Percentiles rank a stretch among this genome's conserved stretches.
phyloP scores from a whole-genome alignment of 2,888 invertebrate species.

The Thymelicus sylvestris region DNA sequence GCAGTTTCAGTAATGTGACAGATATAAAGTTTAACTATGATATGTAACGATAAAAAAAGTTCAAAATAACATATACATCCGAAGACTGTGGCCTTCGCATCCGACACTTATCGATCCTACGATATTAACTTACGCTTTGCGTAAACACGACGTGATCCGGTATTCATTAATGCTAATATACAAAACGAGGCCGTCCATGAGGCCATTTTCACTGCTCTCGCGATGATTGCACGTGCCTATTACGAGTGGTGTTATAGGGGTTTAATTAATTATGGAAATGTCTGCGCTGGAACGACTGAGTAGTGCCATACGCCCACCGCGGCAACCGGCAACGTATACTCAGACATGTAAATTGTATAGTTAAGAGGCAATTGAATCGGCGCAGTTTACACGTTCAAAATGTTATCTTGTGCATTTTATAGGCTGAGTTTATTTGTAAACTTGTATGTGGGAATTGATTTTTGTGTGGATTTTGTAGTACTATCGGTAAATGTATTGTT shows the following conservation, averaged over 20 bases:
- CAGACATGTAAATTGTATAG: slow-evolving; percentile 23
- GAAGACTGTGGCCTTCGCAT: neutral
- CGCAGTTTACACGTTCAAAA: neutral
- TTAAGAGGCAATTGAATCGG: slow-evolving; percentile 5
- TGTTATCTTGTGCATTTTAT: no score
- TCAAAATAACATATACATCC: no score
- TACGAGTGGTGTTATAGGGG: slow-evolving; percentile 25
- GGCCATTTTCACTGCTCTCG: slow-evolving; percentile 16
- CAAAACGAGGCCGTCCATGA: slow-evolving; percentile 13
- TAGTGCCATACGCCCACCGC: neutral
- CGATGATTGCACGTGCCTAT: slow-evolving; percentile 19
- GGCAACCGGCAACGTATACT: neutral
- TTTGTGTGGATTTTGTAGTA: no score
- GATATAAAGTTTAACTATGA: no score
- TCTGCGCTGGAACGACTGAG: neutral
- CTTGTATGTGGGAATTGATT: no score
- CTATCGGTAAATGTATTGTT: no score
- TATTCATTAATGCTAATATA: slow-evolving; percentile 33
- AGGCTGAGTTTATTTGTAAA: no score
- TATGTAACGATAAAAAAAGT: no score
- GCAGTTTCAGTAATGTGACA: no score
- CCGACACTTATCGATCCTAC: neutral
- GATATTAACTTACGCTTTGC: slow-evolving; percentile 16
- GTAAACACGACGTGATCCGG: slow-evolving; percentile 14
- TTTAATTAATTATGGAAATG: slow-evolving; percentile 37